A percentile compares a stretch with the other conserved stretches of the same genome.
phyloP scores from a whole-genome alignment of 2,888 invertebrate genomes.

The Oligia fasciuncula region DNA sequence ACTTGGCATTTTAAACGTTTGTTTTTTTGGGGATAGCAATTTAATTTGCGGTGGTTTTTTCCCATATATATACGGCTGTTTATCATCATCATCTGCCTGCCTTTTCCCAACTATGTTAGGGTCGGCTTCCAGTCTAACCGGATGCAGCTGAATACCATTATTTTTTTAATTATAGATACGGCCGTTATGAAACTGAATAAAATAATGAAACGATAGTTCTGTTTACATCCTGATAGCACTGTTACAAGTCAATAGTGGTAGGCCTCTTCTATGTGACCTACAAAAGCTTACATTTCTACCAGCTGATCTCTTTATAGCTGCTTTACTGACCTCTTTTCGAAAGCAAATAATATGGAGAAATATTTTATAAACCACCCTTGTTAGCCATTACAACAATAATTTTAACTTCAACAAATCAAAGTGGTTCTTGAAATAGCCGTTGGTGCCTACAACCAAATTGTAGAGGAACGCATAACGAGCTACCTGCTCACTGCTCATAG shows the following conservation, averaged over 20 bases:
- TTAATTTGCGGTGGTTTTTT: background rate
- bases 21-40: background rate
- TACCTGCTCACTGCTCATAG: slow-evolving; percentile 14
- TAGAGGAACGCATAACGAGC: slow-evolving; percentile 35
- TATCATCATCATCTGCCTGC: too few species aligned
- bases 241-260: background rate
- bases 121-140: too few species aligned
- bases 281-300: too few species aligned
- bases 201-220: background rate
- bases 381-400: background rate
- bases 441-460: slow-evolving; percentile 29
- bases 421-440: slow-evolving; percentile 1
- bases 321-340: background rate
- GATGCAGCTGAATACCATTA: too few species aligned
- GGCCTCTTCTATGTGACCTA: background rate
- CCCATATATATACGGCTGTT: background rate
- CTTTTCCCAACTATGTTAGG: too few species aligned
- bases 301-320: background rate
- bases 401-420: background rate
- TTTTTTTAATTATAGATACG: background rate
- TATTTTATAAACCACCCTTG: background rate
- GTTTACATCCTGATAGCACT: background rate
- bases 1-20: slow-evolving; percentile 32
- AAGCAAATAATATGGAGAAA: background rate
- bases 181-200: background rate